Evolutionary conservation across 1,140 invertebrate genomes (phyloP).

Genomic region (Ooceraea biroi): DNA sequence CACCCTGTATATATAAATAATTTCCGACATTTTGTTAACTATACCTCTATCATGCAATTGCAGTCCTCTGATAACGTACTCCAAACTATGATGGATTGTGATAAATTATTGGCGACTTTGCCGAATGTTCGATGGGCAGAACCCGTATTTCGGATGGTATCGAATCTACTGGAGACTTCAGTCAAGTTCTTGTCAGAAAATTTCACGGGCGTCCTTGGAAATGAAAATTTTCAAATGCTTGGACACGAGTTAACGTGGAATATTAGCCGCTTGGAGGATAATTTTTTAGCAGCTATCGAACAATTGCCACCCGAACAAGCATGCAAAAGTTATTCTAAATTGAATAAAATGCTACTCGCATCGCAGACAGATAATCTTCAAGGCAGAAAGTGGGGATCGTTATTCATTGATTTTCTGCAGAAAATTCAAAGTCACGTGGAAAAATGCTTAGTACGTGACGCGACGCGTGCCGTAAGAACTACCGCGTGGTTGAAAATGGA

Average conservation of each 20-base stretch:
- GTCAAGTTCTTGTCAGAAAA: slow-evolving; percentile 89
- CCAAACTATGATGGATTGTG: slow-evolving; percentile 90
- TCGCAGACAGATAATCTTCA: slow-evolving; percentile 78
- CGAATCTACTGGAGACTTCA: slow-evolving; percentile 89
- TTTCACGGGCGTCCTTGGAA: slow-evolving; percentile 89
- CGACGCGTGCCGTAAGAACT: slow-evolving; percentile 88
- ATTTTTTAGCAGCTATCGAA: slow-evolving; percentile 89
- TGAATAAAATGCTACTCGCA: slow-evolving; percentile 83
- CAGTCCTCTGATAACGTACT: slow-evolving; percentile 89
- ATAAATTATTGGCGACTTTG: slow-evolving; percentile 89
- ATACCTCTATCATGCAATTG: slow-evolving; percentile 38
- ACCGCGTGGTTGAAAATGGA: slow-evolving; percentile 89
- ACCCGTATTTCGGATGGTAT: slow-evolving; percentile 89
- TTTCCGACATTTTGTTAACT: slow-evolving; percentile 24
- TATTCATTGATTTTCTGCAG: slow-evolving; percentile 85
- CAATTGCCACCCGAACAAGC: slow-evolving; percentile 90
- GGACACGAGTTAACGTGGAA: slow-evolving; percentile 90
- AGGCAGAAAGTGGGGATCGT: slow-evolving; percentile 81
- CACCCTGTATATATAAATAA: not conserved
- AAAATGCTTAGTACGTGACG: slow-evolving; percentile 88
- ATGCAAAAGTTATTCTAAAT: slow-evolving; percentile 88
- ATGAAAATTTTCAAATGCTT: slow-evolving; percentile 89
- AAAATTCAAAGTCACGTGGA: slow-evolving; percentile 87
- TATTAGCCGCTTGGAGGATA: slow-evolving; percentile 89
- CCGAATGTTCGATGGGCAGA: slow-evolving; percentile 91